A percentile compares a stretch with the other conserved stretches of the same genome.
Conservation (phyloP, 2,113 vertebrate species). For the Oceanites oceanicus region DNA sequence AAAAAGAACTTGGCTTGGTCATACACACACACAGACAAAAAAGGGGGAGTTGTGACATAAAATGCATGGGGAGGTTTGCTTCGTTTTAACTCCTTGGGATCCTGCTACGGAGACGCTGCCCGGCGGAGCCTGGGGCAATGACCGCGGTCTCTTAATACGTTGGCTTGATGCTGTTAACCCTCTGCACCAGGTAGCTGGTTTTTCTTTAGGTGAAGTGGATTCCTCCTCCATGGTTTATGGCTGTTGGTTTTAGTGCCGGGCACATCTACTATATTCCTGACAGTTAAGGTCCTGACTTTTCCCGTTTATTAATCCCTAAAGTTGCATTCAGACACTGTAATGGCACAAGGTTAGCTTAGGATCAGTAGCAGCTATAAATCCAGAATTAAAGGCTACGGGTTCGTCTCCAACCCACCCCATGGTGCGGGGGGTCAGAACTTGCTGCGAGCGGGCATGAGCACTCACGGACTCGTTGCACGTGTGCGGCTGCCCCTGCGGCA, state of each 20-base stretch:
- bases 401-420: rapidly evolving
- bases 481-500: neutral
- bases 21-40: neutral
- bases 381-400: neutral
- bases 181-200: neutral
- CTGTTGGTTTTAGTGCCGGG: neutral
- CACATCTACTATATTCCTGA: neutral
- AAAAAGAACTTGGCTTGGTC: slow-evolving; percentile 54
- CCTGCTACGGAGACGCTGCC: neutral
- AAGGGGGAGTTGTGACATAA: slow-evolving; percentile 19
- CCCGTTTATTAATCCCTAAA: slow-evolving; percentile 30
- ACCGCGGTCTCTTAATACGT: neutral
- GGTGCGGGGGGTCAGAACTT: neutral
- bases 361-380: neutral
- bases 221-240: neutral
- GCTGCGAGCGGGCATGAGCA: rapidly evolving
- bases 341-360: neutral
- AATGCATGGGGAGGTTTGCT: neutral
- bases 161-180: neutral
- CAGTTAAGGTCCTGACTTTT: neutral
- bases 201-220: neutral
- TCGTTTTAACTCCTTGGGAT: slow-evolving; percentile 11
- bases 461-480: rapidly evolving
- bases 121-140: neutral
- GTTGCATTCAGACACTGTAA: neutral